Conservation (phyloP, 2,888 invertebrate genomes). For the Acheta domesticus region DNA sequence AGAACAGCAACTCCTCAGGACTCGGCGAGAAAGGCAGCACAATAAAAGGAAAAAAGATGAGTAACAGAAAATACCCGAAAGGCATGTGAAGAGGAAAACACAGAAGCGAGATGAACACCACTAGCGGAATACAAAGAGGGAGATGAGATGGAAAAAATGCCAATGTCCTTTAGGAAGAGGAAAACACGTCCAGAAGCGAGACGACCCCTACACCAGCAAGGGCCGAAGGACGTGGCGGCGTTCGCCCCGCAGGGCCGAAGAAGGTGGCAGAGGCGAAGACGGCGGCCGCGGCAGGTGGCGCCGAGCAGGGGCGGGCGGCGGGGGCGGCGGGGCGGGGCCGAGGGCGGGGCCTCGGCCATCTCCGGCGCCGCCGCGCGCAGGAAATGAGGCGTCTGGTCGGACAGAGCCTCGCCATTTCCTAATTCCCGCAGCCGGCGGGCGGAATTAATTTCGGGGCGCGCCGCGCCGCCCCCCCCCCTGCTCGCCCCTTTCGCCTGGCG, state of each 20-base stretch:
- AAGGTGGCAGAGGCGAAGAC: neutral
- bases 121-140: too few relatives aligned
- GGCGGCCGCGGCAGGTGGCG: neutral
- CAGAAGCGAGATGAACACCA: too few relatives aligned
- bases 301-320: neutral
- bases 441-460: constrained; percentile 6
- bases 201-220: too few relatives aligned
- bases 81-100: too few relatives aligned
- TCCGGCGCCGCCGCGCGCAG: neutral
- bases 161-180: too few relatives aligned
- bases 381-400: constrained; percentile 18
- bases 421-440: constrained; percentile 3
- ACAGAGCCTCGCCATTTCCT: constrained; percentile 6
- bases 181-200: too few relatives aligned
- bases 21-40: too few relatives aligned
- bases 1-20: too few relatives aligned
- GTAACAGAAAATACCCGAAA: too few relatives aligned
- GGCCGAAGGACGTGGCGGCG: neutral
- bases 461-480: neutral
- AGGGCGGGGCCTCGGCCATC: neutral
- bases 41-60: too few relatives aligned
- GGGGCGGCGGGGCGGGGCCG: neutral
- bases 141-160: too few relatives aligned
- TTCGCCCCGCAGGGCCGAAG: neutral
- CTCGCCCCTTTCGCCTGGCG: too few relatives aligned